Conservation (phyloP, 2,888 invertebrate genomes). For the Baronia brevicornis region DNA sequence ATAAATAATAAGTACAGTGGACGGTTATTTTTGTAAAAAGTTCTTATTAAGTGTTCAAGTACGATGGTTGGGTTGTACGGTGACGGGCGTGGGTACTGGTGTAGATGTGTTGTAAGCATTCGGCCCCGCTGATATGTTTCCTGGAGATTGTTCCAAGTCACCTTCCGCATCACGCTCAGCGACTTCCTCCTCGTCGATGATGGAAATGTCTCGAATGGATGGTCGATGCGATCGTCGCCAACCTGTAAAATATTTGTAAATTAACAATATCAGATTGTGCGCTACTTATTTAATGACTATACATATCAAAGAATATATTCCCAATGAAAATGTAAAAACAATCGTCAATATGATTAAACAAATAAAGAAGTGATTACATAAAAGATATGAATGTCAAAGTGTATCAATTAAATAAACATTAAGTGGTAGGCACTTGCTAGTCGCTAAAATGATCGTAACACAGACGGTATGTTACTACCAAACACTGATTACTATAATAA, state of each 20-base stretch:
- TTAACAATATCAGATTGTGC: too few species aligned
- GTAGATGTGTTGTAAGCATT: conserved; percentile 46
- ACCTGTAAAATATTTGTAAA: conserved; percentile 51
- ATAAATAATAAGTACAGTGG: conserved; percentile 14
- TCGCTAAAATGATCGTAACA: conserved; percentile 30
- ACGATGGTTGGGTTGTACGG: conserved; percentile 58
- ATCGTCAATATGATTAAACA: too few species aligned
- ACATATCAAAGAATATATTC: not conserved
- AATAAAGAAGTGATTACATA: conserved; percentile 9
- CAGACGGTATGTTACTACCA: conserved; percentile 20
- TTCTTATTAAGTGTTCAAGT: conserved; percentile 36
- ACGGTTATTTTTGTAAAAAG: conserved; percentile 3
- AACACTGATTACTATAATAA: conserved; percentile 1
- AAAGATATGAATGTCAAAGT: conserved; percentile 39
- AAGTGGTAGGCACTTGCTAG: conserved; percentile 21
- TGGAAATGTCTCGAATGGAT: conserved; percentile 90
- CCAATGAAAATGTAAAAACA: not conserved
- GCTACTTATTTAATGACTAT: too few species aligned
- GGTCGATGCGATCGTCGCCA: conserved; percentile 89
- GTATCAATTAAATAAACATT: conserved; percentile 24
- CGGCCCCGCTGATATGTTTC: conserved; percentile 26
- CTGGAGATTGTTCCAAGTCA: conserved; percentile 30
- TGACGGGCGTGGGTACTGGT: conserved; percentile 45
- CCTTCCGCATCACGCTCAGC: conserved; percentile 71
- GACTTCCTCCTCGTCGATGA: conserved; percentile 88